Percentiles rank a stretch among this genome's conserved stretches.
phyloP scores from a whole-genome alignment of 2,888 invertebrate species.

The Pelosia muscerda region DNA sequence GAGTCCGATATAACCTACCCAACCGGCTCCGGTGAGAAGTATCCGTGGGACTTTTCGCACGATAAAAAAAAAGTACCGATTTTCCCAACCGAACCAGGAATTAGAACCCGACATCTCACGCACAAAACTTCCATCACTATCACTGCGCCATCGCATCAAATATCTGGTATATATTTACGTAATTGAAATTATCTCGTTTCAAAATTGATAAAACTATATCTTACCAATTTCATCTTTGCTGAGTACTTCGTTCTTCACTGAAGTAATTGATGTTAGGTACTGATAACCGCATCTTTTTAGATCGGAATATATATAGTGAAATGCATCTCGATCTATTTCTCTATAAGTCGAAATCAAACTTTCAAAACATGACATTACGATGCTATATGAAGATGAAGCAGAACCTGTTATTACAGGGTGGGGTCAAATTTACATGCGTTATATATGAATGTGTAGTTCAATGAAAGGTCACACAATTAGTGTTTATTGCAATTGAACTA shows the following conservation, averaged over 20 bases:
- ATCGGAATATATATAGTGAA: slow-evolving; percentile 76
- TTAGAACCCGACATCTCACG: no score
- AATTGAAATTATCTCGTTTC: no score
- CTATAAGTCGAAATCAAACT: slow-evolving; percentile 64
- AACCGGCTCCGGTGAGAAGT: no score
- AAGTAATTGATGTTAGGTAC: slow-evolving; percentile 57
- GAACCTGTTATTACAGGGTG: slow-evolving; percentile 47
- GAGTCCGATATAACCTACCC: no score
- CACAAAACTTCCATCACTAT: no score
- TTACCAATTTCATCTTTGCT: slow-evolving; percentile 71
- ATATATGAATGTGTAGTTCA: neutral
- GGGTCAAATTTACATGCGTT: slow-evolving; percentile 4
- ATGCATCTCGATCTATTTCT: slow-evolving; percentile 70
- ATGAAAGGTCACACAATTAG: neutral
- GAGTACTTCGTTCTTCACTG: slow-evolving; percentile 48
- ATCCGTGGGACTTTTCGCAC: no score
- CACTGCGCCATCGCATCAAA: no score
- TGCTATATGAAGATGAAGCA: slow-evolving; percentile 66
- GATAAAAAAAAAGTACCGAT: no score
- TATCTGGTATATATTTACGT: no score
- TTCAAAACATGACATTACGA: slow-evolving; percentile 67
- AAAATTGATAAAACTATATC: slow-evolving; percentile 17
- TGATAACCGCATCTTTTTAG: slow-evolving; percentile 66
- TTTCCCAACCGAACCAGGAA: no score
- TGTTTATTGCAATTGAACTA: neutral